phyloP scores from a whole-genome alignment of 92 coral and sea anemone genomes.

The Bergia puertoricense region DNA sequence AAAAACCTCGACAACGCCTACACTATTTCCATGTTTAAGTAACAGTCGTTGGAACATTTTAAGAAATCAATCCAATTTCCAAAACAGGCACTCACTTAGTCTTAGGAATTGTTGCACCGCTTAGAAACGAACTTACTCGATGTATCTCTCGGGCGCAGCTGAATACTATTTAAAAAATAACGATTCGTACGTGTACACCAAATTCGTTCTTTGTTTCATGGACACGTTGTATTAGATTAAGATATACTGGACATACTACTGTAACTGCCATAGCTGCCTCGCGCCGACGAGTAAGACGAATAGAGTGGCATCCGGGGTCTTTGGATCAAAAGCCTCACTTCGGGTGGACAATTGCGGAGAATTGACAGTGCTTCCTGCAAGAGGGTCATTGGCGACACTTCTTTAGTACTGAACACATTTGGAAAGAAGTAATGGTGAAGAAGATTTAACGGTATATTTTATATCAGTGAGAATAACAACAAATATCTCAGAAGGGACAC shows the following conservation, averaged over 20 bases:
- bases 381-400: not conserved
- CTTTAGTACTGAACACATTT: not conserved
- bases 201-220: not conserved
- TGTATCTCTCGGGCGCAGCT: not conserved
- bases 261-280: slow-evolving; percentile 77
- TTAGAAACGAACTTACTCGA: not conserved
- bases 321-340: slow-evolving; percentile 92
- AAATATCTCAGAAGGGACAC: not conserved
- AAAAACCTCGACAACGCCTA: too few species aligned
- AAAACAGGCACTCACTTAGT: too few species aligned
- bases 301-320: slow-evolving; percentile 84
- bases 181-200: not conserved
- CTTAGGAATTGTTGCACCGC: too few species aligned
- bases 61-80: not conserved
- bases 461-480: not conserved
- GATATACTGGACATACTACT: slow-evolving; percentile 91
- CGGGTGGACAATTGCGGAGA: slow-evolving; percentile 96
- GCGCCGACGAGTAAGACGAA: slow-evolving; percentile 84
- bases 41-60: not conserved
- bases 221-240: slow-evolving; percentile 34
- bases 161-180: not conserved
- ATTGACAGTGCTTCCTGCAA: slow-evolving; percentile 92
- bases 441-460: not conserved
- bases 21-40: not conserved
- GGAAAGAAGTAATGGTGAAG: not conserved